Percentiles rank a stretch among this genome's conserved stretches.
Conservation (phyloP, 2,113 vertebrate genomes). For the Carlito syrichta region DNA sequence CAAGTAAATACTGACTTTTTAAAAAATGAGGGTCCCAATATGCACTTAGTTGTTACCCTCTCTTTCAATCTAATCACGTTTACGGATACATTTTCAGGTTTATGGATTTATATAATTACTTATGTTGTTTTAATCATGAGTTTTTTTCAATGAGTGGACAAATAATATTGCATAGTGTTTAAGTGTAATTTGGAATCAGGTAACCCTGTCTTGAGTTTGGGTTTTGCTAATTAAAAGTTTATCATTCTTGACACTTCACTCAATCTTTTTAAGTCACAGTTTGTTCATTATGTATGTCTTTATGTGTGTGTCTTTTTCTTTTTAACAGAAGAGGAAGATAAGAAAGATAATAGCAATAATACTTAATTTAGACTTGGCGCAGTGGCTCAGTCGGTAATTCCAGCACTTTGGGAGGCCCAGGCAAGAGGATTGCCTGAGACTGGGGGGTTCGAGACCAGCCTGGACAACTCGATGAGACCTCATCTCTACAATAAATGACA, state of each 20-base stretch:
- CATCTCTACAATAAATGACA: no score
- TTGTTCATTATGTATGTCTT: background rate
- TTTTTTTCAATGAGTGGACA: background rate
- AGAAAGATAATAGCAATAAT: background rate
- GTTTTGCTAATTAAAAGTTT: background rate
- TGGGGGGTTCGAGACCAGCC: no score
- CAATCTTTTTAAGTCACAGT: background rate
- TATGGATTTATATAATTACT: background rate
- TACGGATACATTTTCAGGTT: background rate
- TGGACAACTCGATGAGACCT: no score
- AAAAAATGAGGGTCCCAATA: background rate
- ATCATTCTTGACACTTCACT: background rate
- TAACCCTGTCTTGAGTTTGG: background rate
- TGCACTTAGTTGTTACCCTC: background rate
- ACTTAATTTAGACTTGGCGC: background rate
- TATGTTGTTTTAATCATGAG: background rate
- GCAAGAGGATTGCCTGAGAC: no score
- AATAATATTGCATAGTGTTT: background rate
- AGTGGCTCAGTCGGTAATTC: no score
- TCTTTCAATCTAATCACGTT: background rate
- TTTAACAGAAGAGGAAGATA: background rate
- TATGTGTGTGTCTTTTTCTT: background rate
- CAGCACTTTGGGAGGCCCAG: no score
- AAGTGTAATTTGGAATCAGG: background rate
- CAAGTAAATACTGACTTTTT: background rate